These are phyloP conservation scores for Cheirogaleus medius DNA, from an alignment of 2,113 vertebrate genomes.

Conservation along the genomic window DNA sequence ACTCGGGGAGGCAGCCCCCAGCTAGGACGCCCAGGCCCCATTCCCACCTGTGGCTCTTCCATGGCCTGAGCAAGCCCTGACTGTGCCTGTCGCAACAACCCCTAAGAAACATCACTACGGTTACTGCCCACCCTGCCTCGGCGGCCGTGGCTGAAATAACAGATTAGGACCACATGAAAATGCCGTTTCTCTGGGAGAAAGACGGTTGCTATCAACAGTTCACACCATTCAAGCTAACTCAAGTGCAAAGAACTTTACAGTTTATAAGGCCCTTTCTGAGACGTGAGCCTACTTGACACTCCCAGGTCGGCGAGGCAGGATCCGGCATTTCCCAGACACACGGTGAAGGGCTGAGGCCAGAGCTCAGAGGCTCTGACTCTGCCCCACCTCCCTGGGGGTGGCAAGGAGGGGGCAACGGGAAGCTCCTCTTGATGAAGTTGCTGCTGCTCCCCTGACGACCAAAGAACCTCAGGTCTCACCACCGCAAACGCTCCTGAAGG, in stretches of 20 bases:
- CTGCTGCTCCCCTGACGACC: background rate
- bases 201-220: rapidly evolving
- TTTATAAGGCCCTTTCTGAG: background rate
- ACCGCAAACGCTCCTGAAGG: rapidly evolving
- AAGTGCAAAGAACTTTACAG: background rate
- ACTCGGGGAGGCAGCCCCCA: background rate
- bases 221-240: rapidly evolving
- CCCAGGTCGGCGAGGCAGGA: background rate
- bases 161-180: background rate
- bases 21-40: rapidly evolving
- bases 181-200: no score
- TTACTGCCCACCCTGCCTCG: rapidly evolving
- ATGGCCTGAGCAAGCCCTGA: background rate
- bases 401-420: background rate
- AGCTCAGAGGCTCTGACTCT: background rate
- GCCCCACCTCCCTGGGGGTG: background rate
- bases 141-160: rapidly evolving
- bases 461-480: background rate
- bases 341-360: background rate
- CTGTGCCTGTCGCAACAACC: background rate
- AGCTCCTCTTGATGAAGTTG: no score
- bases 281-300: rapidly evolving
- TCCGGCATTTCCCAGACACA: background rate
- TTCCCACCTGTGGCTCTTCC: background rate
- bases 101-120: background rate